Base-by-base conservation (phyloP, 2,113 vertebrate genomes). In the Macquaria ambigua region DNA sequence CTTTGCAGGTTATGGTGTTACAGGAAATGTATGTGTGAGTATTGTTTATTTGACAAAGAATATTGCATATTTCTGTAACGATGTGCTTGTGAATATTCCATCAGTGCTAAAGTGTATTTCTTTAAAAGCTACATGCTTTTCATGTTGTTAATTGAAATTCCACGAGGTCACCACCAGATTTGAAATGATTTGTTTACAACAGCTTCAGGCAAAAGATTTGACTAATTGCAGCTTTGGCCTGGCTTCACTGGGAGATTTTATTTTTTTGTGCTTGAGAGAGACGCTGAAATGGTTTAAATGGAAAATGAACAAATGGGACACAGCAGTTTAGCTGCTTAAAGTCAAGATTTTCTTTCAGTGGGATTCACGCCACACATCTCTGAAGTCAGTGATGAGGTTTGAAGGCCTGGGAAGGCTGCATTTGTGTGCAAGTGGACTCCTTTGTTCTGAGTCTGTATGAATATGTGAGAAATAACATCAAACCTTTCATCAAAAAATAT, bases 111-210 rank as follows among this genome's bases (percentile, higher is more conserved):
- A 75, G 59, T 73, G 37, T 76, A 31, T 80, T 79, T 76, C 58
- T 81, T 78, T 81, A 88, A 87, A 86, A 90, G 78, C 73, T 15
- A 41, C 77, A 52, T 62, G 64, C 62, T 74, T 94, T 94, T 93
- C 78, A 86, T 80, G 39, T 81, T 20, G 79, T 89, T 91, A 89
- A 94, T 93, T 92, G 83, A 91, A 92, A 92, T 91, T 89, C 48
- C 48, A 58, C 78, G 15, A 93, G 91, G 91, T 94, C 91, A 93
- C 85, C 25, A 34, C 69, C 74, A 83, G 63, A 93, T 91, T 92
- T 83, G 67, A 91, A 92, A 87, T 92, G 21, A 90, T 89, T 93
- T 94, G 90, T 95, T 91, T 93, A 90, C 93, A 92, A 63, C 67
- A 58, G 87, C 93, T 88, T 55, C 53, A 62, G 94, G 93, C 87